These are phyloP conservation scores for Athalia circularis DNA, from an alignment of 2,888 invertebrate genomes.

Conservation along the genomic window DNA sequence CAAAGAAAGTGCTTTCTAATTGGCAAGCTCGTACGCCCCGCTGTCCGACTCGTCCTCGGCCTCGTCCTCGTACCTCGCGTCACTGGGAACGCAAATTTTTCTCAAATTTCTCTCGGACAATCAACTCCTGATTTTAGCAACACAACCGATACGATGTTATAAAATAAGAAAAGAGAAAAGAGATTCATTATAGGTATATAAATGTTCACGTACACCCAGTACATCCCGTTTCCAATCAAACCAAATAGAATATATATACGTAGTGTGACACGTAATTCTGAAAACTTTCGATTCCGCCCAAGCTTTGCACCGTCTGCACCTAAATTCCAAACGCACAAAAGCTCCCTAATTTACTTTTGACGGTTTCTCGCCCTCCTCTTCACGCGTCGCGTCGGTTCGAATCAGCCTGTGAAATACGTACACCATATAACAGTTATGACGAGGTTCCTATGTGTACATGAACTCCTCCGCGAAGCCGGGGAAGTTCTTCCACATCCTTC, in stretches of 20 bases:
- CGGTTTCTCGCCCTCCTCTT: neutral
- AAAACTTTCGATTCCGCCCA: neutral
- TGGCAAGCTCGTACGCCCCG: neutral
- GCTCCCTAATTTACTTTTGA: slow-evolving; percentile 14
- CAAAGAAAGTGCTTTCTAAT: slow-evolving; percentile 36
- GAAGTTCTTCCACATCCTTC: slow-evolving; percentile 34
- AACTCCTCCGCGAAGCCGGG: slow-evolving; percentile 32
- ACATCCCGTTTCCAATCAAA: too few species aligned
- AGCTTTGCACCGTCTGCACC: neutral
- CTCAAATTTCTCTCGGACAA: too few species aligned
- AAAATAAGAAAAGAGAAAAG: too few species aligned
- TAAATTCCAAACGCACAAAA: neutral
- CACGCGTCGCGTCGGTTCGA: slow-evolving; percentile 56
- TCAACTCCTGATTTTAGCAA: too few species aligned
- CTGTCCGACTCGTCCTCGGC: neutral
- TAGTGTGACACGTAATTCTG: neutral
- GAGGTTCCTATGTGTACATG: slow-evolving; percentile 22
- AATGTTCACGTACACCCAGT: too few species aligned
- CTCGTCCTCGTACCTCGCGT: too few species aligned
- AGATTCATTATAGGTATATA: too few species aligned
- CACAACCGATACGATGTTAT: too few species aligned
- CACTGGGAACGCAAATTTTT: too few species aligned
- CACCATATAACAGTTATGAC: slow-evolving; percentile 59
- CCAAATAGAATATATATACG: too few species aligned
- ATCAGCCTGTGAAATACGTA: slow-evolving; percentile 59